phyloP scores from a whole-genome alignment of 2,888 invertebrate genomes.

The Pristionchus maxplancki region DNA sequence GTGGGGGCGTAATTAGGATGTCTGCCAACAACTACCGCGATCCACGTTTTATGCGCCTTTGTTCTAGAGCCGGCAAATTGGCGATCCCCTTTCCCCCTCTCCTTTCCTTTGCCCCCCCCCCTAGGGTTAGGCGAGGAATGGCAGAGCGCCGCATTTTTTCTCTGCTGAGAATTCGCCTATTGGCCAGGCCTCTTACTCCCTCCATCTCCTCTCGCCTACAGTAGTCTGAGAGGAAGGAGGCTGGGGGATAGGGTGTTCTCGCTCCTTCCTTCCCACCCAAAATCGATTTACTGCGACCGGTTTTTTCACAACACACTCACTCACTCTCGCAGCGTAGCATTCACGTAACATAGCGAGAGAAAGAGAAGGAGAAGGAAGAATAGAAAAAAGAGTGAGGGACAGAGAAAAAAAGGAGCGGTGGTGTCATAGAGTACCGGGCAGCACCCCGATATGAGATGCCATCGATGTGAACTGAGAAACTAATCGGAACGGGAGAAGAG shows the following conservation, averaged over 20 bases:
- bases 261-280: background rate
- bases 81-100: background rate
- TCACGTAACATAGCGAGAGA: constrained; percentile 42
- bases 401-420: background rate
- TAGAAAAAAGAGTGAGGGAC: background rate
- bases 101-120: background rate
- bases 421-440: constrained; percentile 42
- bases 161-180: background rate
- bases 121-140: background rate
- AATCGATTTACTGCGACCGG: constrained; percentile 54
- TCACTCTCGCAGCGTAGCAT: constrained; percentile 6
- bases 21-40: constrained; percentile 15
- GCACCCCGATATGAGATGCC: background rate
- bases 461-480: background rate
- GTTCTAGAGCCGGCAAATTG: constrained; percentile 31
- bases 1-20: constrained; percentile 11
- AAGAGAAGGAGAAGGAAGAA: background rate
- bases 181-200: constrained; percentile 3
- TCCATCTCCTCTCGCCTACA: background rate
- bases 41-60: constrained; percentile 32
- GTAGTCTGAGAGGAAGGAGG: constrained; percentile 33
- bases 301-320: constrained; percentile 45
- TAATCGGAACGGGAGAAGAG: background rate
- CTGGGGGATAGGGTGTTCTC: constrained; percentile 25
- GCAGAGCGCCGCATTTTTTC: constrained; percentile 4